These are phyloP conservation scores for Thecophora atra DNA, from an alignment of 2,888 invertebrate genomes.

Conservation along the genomic window DNA sequence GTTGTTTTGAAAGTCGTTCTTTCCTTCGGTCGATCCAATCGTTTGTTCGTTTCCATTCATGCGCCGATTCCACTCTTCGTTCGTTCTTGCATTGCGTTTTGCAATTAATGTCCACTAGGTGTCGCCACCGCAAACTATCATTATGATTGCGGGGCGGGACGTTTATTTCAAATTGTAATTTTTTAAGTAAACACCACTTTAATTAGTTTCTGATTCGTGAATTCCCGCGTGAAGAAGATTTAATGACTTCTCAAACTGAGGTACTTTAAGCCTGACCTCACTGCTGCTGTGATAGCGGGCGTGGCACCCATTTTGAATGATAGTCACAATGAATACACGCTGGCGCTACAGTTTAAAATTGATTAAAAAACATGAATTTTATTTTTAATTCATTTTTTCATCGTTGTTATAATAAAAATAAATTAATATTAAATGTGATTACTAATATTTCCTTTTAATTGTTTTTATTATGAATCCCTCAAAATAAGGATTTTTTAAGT, in stretches of 20 bases:
- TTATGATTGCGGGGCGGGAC: constrained; percentile 14
- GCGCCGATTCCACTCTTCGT: neutral
- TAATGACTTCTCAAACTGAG: constrained; percentile 1
- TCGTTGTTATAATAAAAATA: no score
- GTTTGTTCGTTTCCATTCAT: no score
- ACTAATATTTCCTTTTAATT: no score
- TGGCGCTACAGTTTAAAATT: no score
- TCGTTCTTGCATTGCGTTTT: constrained; percentile 1
- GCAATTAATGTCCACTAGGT: constrained; percentile 19
- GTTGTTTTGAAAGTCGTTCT: no score
- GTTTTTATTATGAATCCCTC: no score
- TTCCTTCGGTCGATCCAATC: no score
- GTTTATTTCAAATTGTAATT: constrained; percentile 17
- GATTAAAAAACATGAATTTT: no score
- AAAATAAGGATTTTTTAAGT: no score
- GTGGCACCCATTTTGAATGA: neutral
- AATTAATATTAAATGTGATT: no score
- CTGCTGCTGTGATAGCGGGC: neutral
- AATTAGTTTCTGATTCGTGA: constrained; percentile 12
- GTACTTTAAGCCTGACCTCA: neutral
- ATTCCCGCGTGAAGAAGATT: neutral
- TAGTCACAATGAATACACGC: neutral
- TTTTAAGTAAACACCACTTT: constrained; percentile 20
- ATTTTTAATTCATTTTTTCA: no score
- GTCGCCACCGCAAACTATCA: neutral